Evolutionary conservation across 2,797 vertebrate species (phyloP).

Genomic region (Poecilia wingei): DNA sequence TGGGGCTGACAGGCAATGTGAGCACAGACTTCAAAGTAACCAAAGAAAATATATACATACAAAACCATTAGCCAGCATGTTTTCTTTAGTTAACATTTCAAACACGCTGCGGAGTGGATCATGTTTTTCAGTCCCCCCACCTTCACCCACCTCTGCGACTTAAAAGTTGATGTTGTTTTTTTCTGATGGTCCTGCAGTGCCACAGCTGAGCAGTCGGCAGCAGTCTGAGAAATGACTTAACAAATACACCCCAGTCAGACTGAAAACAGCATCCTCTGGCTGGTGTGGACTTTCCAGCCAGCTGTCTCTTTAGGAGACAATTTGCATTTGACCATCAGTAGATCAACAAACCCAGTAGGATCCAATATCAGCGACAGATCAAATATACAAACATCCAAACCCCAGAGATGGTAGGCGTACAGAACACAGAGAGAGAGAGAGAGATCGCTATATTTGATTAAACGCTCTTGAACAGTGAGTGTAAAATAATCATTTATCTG

Average conservation of each 20-base stretch:
- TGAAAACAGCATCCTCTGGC: constrained; percentile 48
- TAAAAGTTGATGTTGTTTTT: constrained; percentile 68
- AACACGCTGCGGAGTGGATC: constrained; percentile 68
- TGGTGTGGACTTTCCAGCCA: constrained; percentile 25
- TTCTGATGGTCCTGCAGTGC: constrained; percentile 57
- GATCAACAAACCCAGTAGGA: constrained; percentile 48
- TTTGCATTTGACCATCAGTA: constrained; percentile 60
- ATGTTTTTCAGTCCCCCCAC: constrained; percentile 69
- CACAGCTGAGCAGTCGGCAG: constrained; percentile 63
- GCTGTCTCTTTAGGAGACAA: constrained; percentile 52
- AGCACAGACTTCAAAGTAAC: constrained; percentile 76
- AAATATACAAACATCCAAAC: constrained; percentile 52
- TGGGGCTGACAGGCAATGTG: constrained; percentile 58
- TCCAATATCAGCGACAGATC: constrained; percentile 48
- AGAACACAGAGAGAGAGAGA: constrained; percentile 23
- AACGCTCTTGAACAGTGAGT: constrained; percentile 17
- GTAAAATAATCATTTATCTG: constrained; percentile 51
- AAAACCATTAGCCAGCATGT: constrained; percentile 81
- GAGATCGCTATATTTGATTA: constrained; percentile 27
- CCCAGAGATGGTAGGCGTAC: constrained; percentile 28
- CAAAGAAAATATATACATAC: constrained; percentile 84
- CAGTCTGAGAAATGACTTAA: constrained; percentile 53
- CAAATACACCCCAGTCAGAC: constrained; percentile 54
- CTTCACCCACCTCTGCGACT: constrained; percentile 44
- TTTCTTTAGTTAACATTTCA: constrained; percentile 84